These are phyloP conservation scores for Amphiprion percula DNA, from an alignment of 2,113 vertebrate genomes.

Conservation along the genomic window DNA sequence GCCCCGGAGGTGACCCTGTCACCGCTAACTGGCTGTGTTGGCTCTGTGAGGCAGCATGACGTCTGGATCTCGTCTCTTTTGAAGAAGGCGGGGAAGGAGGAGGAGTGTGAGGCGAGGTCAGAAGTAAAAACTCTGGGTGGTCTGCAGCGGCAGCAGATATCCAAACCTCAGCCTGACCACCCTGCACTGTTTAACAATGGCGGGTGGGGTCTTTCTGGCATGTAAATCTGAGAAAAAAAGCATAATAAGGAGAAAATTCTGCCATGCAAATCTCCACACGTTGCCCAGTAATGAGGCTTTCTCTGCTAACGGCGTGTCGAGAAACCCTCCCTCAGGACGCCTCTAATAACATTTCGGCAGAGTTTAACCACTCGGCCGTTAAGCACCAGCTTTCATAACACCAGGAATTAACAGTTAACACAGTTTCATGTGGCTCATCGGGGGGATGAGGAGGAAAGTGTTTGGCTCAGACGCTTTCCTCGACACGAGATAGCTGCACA, in stretches of 20 bases:
- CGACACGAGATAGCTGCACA: neutral
- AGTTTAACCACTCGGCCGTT: slow-evolving; percentile 4
- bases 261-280: slow-evolving; percentile 46
- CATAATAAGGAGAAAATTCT: slow-evolving; percentile 5
- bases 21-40: slow-evolving; percentile 12
- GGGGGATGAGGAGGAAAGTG: slow-evolving; percentile 2
- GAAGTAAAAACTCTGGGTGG: slow-evolving; percentile 57
- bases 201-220: slow-evolving; percentile 38
- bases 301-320: slow-evolving; percentile 22
- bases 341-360: slow-evolving; percentile 22
- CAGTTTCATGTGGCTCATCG: neutral
- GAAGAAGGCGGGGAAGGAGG: neutral
- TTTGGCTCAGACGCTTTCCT: neutral
- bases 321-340: slow-evolving; percentile 18
- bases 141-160: slow-evolving; percentile 51
- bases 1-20: neutral
- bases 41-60: neutral
- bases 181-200: slow-evolving; percentile 53
- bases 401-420: slow-evolving; percentile 10
- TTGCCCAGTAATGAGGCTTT: slow-evolving; percentile 36
- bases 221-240: slow-evolving; percentile 47
- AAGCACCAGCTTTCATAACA: slow-evolving; percentile 4
- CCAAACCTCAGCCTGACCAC: slow-evolving; percentile 34
- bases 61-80: slow-evolving; percentile 41
- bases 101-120: slow-evolving; percentile 15